Percentiles rank a stretch among this genome's conserved stretches.
Evolutionary conservation across 2,888 invertebrate genomes (phyloP).

Genomic region (Seira musarum): DNA sequence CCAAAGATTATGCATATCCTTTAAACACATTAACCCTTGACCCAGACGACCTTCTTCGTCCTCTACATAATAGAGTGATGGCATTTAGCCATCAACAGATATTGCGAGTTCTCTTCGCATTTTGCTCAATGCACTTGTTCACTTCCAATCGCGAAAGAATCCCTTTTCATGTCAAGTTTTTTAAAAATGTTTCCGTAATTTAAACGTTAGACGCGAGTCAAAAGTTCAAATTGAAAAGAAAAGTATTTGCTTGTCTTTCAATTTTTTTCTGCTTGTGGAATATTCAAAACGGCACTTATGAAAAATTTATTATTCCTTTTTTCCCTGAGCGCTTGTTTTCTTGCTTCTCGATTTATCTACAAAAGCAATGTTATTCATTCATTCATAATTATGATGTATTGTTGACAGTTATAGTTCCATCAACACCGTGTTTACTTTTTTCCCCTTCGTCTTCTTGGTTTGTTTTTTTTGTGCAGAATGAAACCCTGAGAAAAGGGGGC

Average conservation of each 20-base stretch:
- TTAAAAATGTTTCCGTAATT: background rate
- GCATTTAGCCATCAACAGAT: background rate
- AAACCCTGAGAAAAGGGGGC: background rate
- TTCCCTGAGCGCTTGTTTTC: background rate
- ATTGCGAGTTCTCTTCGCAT: background rate
- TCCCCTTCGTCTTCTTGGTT: no score
- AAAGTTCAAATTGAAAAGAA: no score
- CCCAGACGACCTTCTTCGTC: constrained; percentile 39
- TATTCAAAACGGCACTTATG: no score
- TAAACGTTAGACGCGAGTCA: background rate
- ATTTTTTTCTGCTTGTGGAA: no score
- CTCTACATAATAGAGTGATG: constrained; percentile 16
- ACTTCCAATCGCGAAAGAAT: background rate
- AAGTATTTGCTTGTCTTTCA: no score
- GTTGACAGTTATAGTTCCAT: constrained; percentile 9
- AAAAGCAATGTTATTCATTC: background rate
- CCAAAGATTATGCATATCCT: background rate
- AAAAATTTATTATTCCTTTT: background rate
- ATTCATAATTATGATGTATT: constrained; percentile 15
- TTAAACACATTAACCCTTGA: constrained; percentile 35
- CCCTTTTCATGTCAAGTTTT: background rate
- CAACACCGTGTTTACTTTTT: background rate
- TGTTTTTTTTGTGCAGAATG: background rate
- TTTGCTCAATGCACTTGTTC: background rate
- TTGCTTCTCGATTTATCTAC: background rate